Evolutionary conservation across 2,888 invertebrate genomes (phyloP), one percentile per base, ranked within the genome.

Genomic region (Capitulum mitella): DNA sequence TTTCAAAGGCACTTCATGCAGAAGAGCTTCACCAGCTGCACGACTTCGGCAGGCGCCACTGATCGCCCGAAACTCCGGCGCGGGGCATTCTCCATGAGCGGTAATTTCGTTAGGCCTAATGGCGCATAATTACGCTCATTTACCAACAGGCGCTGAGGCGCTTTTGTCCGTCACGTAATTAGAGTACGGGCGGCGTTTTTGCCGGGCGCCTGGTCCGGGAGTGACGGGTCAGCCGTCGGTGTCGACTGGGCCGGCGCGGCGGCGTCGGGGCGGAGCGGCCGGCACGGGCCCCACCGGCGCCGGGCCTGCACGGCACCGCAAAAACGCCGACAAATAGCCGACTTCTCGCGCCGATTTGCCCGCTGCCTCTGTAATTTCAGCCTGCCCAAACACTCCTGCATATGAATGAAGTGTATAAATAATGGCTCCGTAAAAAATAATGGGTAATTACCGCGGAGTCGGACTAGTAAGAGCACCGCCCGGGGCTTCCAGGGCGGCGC

Each of bases 91-190:
- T 26, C 26, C 64, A 37, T 64, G 64, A 37, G 22, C 64, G 16
- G 32, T 64, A 64, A 64, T 64, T 64, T 37, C 34, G 37, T 37
- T 64, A 37, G 32, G 64, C 37, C 64, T 64, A 64, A 64, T 64
- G 64, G 37, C 37, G 64, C 64, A 64, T 64, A 64, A 64, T 64
- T 37, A 64, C 64, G 64, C 16, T 64, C 64, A 64, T 64, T 64
- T 64, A 64, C 64, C 64, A 64, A 64, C 64, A 64, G n/a, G 22
- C 34, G 16, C 34, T 37, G 64, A 32, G 34, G 64, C 64, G 22
- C 64, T 64, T 37, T 64, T 64, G 64, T 64, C 64, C 34, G 37
- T 64, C 34, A 19, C 37, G 37, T 64, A 64, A 64, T 64, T 12
- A 32, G 64, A 14, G 64, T 32, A 64, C 19, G 37, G 64, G 37